Conservation (phyloP, 2,888 invertebrate species). For the Exephanes ischioxanthus region DNA sequence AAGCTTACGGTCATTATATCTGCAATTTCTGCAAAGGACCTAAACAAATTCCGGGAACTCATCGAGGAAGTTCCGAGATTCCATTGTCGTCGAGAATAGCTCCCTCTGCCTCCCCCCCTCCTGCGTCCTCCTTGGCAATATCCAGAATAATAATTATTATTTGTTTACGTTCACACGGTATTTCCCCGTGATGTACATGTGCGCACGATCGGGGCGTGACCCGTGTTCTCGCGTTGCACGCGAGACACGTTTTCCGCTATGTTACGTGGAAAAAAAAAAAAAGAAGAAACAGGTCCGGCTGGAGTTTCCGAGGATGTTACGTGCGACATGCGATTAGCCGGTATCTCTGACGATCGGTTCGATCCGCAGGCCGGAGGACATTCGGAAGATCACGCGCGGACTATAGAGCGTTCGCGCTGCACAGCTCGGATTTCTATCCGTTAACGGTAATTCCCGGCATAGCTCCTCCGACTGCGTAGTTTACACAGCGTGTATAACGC, state of each 20-base stretch:
- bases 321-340: background rate
- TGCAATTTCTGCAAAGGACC: background rate
- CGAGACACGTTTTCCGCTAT: slow-evolving; percentile 2
- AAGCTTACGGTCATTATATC: background rate
- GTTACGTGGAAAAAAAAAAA: slow-evolving; percentile 3
- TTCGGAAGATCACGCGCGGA: slow-evolving; percentile 26
- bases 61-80: background rate
- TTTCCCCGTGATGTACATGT: slow-evolving; percentile 1
- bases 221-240: slow-evolving; percentile 3
- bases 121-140: background rate
- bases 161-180: slow-evolving; percentile 4
- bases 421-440: slow-evolving; percentile 19
- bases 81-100: background rate
- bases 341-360: slow-evolving; percentile 11
- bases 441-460: slow-evolving; percentile 61
- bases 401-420: slow-evolving; percentile 13
- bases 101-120: too few species aligned
- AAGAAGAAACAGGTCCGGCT: slow-evolving; percentile 3
- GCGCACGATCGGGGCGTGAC: slow-evolving; percentile 9
- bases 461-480: slow-evolving; percentile 29
- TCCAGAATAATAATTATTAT: background rate
- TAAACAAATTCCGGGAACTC: background rate
- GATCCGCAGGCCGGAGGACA: slow-evolving; percentile 13
- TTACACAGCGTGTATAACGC: background rate
- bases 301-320: slow-evolving; percentile 1